These are phyloP conservation scores for human DNA, from an alignment of 2,113 vertebrate species.

Conservation along the genomic window GRCh38 chr11:130998001-130998500, in stretches of 20 bases:
- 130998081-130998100: not conserved
- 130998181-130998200: not conserved
- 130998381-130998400: not conserved
- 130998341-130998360: not conserved
- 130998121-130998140: not conserved
- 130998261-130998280: not conserved
- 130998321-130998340: not conserved
- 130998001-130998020: not conserved
- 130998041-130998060: not conserved
- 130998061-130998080: not conserved
- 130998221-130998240: not conserved
- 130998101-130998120: not conserved
- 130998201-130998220: not conserved
- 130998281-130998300: not conserved
- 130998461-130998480: not conserved
- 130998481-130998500: not conserved
- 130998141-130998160: not conserved
- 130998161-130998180: not conserved
- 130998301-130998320: not conserved
- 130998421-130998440: not conserved
- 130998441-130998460: not conserved
- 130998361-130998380: not conserved
- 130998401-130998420: not conserved
- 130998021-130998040: not conserved
- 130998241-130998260: not conserved